These are phyloP conservation scores for Montipora capitata DNA, from an alignment of 92 coral and sea anemone genomes.

Conservation along the genomic window DNA sequence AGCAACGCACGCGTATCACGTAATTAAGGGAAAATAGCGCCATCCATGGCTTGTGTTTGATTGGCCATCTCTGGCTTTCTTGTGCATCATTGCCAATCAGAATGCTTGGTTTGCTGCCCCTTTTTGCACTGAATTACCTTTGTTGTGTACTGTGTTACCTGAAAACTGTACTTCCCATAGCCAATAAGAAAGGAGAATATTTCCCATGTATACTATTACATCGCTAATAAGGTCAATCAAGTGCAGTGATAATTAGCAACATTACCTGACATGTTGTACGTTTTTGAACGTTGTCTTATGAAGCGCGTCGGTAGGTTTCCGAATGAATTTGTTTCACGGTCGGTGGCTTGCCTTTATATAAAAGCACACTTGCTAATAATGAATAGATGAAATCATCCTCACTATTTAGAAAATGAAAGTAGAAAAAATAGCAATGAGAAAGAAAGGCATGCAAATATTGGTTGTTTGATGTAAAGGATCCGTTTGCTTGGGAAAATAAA, in stretches of 20 bases:
- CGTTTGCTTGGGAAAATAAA: background rate
- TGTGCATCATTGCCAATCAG: no score
- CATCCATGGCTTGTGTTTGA: no score
- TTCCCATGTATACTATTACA: no score
- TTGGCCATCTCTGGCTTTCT: no score
- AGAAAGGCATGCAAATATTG: background rate
- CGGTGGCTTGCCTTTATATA: slow-evolving; percentile 19
- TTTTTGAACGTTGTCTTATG: no score
- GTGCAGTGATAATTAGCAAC: background rate
- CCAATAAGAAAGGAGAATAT: no score
- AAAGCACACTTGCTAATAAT: background rate
- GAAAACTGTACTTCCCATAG: no score
- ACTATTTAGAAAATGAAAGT: slow-evolving; percentile 9
- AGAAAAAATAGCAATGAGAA: background rate
- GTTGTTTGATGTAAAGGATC: background rate
- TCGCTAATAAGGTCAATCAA: background rate
- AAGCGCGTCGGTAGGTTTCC: background rate
- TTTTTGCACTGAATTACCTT: no score
- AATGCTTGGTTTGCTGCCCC: no score
- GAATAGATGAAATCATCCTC: slow-evolving; percentile 21
- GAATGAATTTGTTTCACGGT: slow-evolving; percentile 1
- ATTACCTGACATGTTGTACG: slow-evolving; percentile 23
- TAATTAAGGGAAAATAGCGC: no score
- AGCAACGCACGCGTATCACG: no score
- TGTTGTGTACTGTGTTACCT: no score